Conservation (phyloP, 2,888 invertebrate genomes). For the Chrysodeixis includens region DNA sequence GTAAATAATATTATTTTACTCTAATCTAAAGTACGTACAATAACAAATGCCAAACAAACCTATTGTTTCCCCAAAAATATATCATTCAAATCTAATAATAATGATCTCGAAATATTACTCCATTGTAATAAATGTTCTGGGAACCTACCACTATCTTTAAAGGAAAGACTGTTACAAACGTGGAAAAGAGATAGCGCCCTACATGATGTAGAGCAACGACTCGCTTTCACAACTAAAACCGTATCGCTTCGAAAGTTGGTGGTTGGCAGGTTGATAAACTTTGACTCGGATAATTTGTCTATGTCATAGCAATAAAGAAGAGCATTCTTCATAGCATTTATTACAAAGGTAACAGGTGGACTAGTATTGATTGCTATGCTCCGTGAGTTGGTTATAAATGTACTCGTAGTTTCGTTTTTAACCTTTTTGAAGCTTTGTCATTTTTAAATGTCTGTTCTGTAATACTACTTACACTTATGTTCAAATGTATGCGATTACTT, state of each 20-base stretch:
- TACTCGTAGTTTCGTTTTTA: background rate
- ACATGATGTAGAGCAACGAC: too few species aligned
- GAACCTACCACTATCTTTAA: too few species aligned
- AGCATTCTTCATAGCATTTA: slow-evolving; percentile 36
- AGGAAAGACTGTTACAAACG: too few species aligned
- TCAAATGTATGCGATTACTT: too few species aligned
- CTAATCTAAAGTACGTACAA: background rate
- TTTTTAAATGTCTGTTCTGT: background rate
- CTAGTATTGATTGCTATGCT: slow-evolving; percentile 16
- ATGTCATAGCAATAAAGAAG: slow-evolving; percentile 30
- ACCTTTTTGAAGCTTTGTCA: background rate
- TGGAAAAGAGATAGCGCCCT: too few species aligned
- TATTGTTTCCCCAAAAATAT: background rate
- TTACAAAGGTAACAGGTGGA: slow-evolving; percentile 21
- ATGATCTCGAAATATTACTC: slow-evolving; percentile 12
- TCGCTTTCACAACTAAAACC: too few species aligned
- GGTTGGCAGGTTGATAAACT: slow-evolving; percentile 13
- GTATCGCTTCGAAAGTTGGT: too few species aligned
- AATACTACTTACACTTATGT: too few species aligned
- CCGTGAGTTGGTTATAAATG: background rate
- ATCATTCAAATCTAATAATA: slow-evolving; percentile 40
- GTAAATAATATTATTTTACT: too few species aligned
- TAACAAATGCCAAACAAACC: background rate
- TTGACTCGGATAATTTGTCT: slow-evolving; percentile 37
- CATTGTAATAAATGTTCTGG: background rate